A percentile compares a stretch with the other conserved stretches of the same genome.
phyloP scores from a whole-genome alignment of 2,797 vertebrate species.

The Austrolebias charrua region DNA sequence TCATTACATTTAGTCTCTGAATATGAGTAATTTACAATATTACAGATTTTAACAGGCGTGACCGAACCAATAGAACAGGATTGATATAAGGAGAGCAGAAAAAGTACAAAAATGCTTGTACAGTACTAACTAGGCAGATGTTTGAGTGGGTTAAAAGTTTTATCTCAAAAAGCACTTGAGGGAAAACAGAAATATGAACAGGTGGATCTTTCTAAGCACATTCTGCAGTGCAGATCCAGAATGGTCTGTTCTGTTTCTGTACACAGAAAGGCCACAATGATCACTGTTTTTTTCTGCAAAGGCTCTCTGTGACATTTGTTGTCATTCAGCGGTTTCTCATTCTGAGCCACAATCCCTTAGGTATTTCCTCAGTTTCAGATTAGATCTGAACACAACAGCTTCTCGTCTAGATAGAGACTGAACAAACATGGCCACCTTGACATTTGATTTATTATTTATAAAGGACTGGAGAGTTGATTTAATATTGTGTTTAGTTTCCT shows the following conservation, averaged over 20 bases:
- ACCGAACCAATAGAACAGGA: too few relatives aligned
- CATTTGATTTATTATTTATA: slow-evolving; percentile 63
- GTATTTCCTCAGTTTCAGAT: slow-evolving; percentile 15
- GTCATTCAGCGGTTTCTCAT: slow-evolving; percentile 54
- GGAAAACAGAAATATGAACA: not conserved
- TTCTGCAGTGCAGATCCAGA: slow-evolving; percentile 9
- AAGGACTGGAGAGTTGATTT: slow-evolving; percentile 6
- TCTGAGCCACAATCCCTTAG: slow-evolving; percentile 38
- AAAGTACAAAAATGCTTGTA: too few relatives aligned
- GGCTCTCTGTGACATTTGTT: slow-evolving; percentile 40
- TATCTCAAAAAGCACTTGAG: too few relatives aligned
- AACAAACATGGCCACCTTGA: slow-evolving; percentile 61
- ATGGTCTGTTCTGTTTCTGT: slow-evolving; percentile 25
- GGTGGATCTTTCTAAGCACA: not conserved
- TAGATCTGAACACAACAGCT: slow-evolving; percentile 23
- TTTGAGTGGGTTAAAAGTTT: too few relatives aligned
- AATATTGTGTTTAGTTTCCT: slow-evolving; percentile 12
- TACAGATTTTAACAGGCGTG: too few relatives aligned
- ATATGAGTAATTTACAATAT: too few relatives aligned
- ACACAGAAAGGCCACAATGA: slow-evolving; percentile 37
- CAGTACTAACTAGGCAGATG: too few relatives aligned
- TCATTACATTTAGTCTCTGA: too few relatives aligned
- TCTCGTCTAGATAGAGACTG: slow-evolving; percentile 48
- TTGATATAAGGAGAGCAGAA: not conserved
- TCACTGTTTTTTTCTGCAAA: slow-evolving; percentile 56